phyloP scores from a whole-genome alignment of 2,113 vertebrate genomes.

The Hippocampus guttulatus region DNA sequence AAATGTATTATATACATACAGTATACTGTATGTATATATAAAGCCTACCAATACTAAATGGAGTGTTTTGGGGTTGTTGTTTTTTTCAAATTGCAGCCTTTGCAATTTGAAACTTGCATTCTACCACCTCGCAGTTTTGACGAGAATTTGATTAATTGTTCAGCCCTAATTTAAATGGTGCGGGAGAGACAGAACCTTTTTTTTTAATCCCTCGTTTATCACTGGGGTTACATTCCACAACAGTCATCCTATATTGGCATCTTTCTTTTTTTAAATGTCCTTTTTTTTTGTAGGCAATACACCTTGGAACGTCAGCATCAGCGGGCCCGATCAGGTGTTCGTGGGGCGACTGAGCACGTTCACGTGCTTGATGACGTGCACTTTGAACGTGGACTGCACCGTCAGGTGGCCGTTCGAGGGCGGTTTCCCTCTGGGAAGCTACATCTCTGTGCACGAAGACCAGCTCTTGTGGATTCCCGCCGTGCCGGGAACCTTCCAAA shows the following conservation, averaged over 20 bases:
- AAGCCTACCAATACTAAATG: no score
- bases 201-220: no score
- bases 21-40: no score
- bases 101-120: no score
- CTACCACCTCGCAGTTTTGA: no score
- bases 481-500: slow-evolving; percentile 34
- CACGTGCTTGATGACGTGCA: slow-evolving; percentile 37
- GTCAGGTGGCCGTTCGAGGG: slow-evolving; percentile 39
- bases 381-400: slow-evolving; percentile 39
- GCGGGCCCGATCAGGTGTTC: slow-evolving; percentile 28
- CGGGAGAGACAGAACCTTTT: no score
- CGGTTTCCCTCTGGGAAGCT: slow-evolving; percentile 34
- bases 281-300: slow-evolving; percentile 19
- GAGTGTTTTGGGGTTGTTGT: no score
- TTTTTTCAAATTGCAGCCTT: no score
- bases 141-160: no score
- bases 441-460: slow-evolving; percentile 24
- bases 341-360: slow-evolving; percentile 27
- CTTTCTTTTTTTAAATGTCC: not conserved
- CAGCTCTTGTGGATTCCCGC: slow-evolving; percentile 40
- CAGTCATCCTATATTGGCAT: not conserved
- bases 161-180: no score
- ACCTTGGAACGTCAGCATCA: slow-evolving; percentile 40
- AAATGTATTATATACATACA: no score
- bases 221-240: no score